Percentiles rank a stretch among this genome's conserved stretches.
These are phyloP conservation scores for Mycteria americana DNA, from an alignment of 2,797 vertebrate genomes.

Conservation along the genomic window DNA sequence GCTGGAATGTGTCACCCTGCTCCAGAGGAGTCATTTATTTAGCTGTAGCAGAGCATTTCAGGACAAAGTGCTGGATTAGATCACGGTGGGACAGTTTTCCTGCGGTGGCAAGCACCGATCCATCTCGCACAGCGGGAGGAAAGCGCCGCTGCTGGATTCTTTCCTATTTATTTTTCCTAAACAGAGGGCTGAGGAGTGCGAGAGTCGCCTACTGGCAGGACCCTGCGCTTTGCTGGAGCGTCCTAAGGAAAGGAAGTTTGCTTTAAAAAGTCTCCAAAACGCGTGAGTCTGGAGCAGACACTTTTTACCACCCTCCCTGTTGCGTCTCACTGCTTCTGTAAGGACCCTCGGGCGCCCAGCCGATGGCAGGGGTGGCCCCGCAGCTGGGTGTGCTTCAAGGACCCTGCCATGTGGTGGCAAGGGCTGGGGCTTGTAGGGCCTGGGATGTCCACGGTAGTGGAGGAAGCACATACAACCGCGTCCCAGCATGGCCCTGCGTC, in stretches of 20 bases:
- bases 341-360: rapidly evolving
- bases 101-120: neutral
- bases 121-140: neutral
- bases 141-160: conserved; percentile 52
- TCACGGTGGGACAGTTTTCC: conserved; percentile 44
- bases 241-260: neutral
- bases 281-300: neutral
- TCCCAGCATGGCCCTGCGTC: rapidly evolving
- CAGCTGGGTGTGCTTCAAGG: neutral
- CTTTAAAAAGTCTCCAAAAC: neutral
- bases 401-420: neutral
- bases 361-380: neutral
- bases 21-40: conserved; percentile 32
- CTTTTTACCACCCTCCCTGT: neutral
- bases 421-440: neutral
- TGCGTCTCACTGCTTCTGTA: neutral
- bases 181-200: neutral
- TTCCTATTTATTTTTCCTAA: conserved; percentile 68
- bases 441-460: neutral
- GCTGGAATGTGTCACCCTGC: conserved; percentile 62
- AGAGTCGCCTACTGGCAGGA: conserved; percentile 16
- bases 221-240: neutral
- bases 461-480: rapidly evolving
- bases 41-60: conserved; percentile 50
- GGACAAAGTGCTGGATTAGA: conserved; percentile 60